Base-by-base conservation (phyloP, 2,888 invertebrate species). In the Barypeithes pellucidus region DNA sequence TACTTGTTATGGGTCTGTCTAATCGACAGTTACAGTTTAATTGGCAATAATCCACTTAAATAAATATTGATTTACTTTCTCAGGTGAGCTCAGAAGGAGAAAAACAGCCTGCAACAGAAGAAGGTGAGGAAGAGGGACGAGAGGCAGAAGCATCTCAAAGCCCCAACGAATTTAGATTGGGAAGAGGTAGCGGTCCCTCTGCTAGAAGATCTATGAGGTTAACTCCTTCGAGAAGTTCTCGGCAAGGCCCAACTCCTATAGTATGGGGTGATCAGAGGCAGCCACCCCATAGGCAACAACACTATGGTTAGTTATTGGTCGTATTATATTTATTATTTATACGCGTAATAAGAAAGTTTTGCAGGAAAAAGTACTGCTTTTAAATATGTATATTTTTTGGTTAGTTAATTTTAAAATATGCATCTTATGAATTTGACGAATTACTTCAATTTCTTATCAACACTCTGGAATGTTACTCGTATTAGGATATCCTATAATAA, bases 91-190 rank as follows among this genome's bases (percentile, higher is more conserved):
- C 91, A 0, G 91, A 91, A 80, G 89, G 90, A 18, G 91, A 91
- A 81, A 91, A 91, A 79, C 88, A 88, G 54, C 88, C 88, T 59
- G 83, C 87, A 14, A 86, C 87, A 18, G 88, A 88, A 77, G 85
- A 86, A 52, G 85, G 83, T 9, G 85, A 85, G 75, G 94, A 94
- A 83, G 94, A 94, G 82, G 94, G 93, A 2, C 91, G 94, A 62
- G 94, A 94, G 86, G 94, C 94, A 1, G 94, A 94, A 85, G 94
- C 94, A 1, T 91, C 90, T 0, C 90, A 90, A 2, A 90, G 90
- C 18, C 89, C 89, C 59, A 90, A 90, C 76, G 68, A 68, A 18
- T 89, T 90, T 3, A 85, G 90, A 70, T 80, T 72, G 62, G 80
- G 68, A 68, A 79, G 80, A 70, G 82, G 76, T 83, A 62, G 29